Evolutionary conservation across 2,888 invertebrate genomes (phyloP).

Genomic region (Adineta ricciae): DNA sequence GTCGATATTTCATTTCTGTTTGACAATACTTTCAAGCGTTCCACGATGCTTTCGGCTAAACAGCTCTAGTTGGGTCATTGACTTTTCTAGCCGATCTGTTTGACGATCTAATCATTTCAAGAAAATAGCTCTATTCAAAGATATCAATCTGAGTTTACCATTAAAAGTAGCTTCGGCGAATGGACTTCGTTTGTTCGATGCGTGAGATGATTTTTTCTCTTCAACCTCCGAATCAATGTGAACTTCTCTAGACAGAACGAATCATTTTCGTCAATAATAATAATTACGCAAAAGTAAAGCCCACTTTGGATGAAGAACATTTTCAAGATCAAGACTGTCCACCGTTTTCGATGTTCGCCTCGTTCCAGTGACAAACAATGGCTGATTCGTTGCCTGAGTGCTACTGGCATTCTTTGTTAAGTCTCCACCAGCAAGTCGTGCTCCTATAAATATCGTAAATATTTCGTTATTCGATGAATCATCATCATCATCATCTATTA

Average conservation of each 20-base stretch:
- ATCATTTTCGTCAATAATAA: background rate
- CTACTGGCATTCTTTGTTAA: background rate
- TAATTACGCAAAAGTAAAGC: background rate
- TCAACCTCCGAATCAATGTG: background rate
- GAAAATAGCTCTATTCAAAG: background rate
- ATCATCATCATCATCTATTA: background rate
- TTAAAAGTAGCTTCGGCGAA: background rate
- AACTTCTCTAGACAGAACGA: background rate
- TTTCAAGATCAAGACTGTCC: slow-evolving; percentile 13
- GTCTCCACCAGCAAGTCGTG: background rate
- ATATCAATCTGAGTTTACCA: background rate
- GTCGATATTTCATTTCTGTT: background rate
- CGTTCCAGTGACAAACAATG: background rate
- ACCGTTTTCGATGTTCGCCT: background rate
- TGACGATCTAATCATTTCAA: background rate
- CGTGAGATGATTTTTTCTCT: background rate
- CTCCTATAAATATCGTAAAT: background rate
- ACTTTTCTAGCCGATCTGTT: background rate
- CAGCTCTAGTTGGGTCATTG: background rate
- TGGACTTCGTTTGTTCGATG: slow-evolving; percentile 9
- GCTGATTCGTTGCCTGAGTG: background rate
- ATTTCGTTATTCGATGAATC: background rate
- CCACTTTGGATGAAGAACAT: background rate
- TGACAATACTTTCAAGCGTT: background rate
- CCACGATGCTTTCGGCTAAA: slow-evolving; percentile 9